Evolutionary conservation across 2,888 invertebrate genomes (phyloP).

Genomic region (Azorinus chamasolen): DNA sequence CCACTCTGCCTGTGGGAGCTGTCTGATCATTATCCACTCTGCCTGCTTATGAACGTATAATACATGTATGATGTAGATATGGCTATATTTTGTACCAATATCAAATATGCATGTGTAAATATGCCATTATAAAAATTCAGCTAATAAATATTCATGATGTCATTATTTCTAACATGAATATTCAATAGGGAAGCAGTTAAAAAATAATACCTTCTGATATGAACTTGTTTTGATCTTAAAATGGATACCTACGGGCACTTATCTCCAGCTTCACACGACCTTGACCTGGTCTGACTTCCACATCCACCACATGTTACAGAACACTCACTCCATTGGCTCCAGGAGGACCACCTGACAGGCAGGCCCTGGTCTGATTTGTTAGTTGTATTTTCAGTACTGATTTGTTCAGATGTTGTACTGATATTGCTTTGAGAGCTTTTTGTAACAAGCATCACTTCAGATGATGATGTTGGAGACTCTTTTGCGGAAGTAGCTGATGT

Average conservation of each 20-base stretch:
- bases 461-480: neutral
- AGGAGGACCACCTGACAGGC: slow-evolving; percentile 49
- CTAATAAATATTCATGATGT: too few species aligned
- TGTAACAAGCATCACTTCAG: neutral
- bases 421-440: neutral
- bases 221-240: neutral
- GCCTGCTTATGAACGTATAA: too few species aligned
- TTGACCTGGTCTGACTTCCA: slow-evolving; percentile 61
- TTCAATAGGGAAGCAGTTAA: too few species aligned
- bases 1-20: too few species aligned
- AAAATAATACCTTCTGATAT: too few species aligned
- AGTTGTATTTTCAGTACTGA: neutral
- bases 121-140: too few species aligned
- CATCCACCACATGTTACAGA: slow-evolving; percentile 79
- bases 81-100: too few species aligned
- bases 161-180: too few species aligned
- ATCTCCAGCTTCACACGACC: slow-evolving; percentile 3
- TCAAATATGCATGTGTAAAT: too few species aligned
- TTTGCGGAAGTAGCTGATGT: neutral
- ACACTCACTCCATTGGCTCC: slow-evolving; percentile 78
- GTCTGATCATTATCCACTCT: too few species aligned
- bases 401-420: neutral
- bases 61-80: too few species aligned
- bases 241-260: slow-evolving; percentile 22
- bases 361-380: slow-evolving; percentile 15